Percentiles rank a stretch among this genome's conserved stretches.
phyloP scores from a whole-genome alignment of 2,113 vertebrate genomes.

The Procavia capensis region DNA sequence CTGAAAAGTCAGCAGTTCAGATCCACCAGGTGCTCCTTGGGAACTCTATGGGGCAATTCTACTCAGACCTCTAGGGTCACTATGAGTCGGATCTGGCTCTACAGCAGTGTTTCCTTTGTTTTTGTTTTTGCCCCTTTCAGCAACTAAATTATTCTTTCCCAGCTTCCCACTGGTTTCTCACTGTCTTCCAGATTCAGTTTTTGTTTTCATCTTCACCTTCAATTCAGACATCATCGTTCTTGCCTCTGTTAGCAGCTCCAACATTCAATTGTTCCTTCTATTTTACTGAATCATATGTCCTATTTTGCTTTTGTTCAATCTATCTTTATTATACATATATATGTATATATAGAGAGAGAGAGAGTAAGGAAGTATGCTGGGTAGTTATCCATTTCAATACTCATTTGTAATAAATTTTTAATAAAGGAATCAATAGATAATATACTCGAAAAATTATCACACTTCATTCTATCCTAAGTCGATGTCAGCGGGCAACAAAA shows the following conservation, averaged over 20 bases:
- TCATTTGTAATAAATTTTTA: background rate
- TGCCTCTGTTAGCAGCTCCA: background rate
- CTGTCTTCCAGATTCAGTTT: background rate
- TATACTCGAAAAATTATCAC: background rate
- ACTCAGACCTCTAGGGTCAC: no score
- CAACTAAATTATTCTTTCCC: background rate
- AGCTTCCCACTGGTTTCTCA: background rate
- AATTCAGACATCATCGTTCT: background rate
- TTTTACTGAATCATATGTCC: background rate
- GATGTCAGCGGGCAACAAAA: background rate
- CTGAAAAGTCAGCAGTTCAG: no score
- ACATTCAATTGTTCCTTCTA: background rate
- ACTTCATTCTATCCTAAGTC: constrained; percentile 17
- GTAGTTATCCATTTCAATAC: background rate
- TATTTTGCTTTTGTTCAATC: background rate
- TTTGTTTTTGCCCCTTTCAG: no score
- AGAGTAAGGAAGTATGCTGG: background rate
- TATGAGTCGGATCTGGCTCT: no score
- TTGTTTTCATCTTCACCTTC: constrained; percentile 17
- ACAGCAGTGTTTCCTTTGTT: no score
- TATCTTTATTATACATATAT: background rate
- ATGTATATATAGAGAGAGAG: no score
- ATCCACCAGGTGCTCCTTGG: no score
- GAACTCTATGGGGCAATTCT: no score
- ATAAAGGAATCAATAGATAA: background rate